A percentile compares a stretch with the other conserved stretches of the same genome.
phyloP scores from a whole-genome alignment of 2,888 invertebrate genomes.

The Liodrosophila aerea region DNA sequence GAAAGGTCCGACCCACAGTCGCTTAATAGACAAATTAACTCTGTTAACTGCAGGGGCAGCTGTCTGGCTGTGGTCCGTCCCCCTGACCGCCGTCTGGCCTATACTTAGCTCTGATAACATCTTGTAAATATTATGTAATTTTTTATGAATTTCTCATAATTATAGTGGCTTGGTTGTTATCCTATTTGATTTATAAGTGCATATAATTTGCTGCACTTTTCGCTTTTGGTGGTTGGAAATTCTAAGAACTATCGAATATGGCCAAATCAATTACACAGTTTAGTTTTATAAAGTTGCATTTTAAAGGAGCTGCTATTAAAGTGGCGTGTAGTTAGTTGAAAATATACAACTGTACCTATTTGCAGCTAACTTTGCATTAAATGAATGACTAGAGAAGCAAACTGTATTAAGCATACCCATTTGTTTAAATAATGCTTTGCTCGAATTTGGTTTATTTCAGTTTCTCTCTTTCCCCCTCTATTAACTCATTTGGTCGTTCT shows the following conservation, averaged over 20 bases:
- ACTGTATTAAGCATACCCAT: too few species aligned
- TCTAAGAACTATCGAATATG: constrained; percentile 13
- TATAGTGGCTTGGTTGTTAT: constrained; percentile 66
- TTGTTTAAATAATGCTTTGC: too few species aligned
- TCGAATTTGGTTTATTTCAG: neutral
- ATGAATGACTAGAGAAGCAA: constrained; percentile 7
- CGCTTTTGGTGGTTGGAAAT: constrained; percentile 24
- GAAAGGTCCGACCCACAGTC: constrained; percentile 42
- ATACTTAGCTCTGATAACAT: constrained; percentile 69
- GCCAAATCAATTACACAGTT: constrained; percentile 32
- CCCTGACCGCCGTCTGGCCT: constrained; percentile 32
- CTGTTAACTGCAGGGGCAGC: constrained; percentile 40
- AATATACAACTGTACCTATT: too few species aligned
- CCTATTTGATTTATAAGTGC: constrained; percentile 71
- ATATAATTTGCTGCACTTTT: constrained; percentile 51
- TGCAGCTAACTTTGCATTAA: too few species aligned
- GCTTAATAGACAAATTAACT: constrained; percentile 77
- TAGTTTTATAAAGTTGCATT: too few species aligned
- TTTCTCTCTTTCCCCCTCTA: neutral
- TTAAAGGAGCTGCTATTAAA: too few species aligned
- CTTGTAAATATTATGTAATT: constrained; percentile 78
- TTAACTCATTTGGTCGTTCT: neutral
- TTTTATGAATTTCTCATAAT: constrained; percentile 74
- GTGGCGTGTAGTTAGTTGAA: too few species aligned
- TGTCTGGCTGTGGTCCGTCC: constrained; percentile 28